Conservation (phyloP, 37 sponge, comb jelly and placozoan species). For the Aplysina aerophoba region DNA sequence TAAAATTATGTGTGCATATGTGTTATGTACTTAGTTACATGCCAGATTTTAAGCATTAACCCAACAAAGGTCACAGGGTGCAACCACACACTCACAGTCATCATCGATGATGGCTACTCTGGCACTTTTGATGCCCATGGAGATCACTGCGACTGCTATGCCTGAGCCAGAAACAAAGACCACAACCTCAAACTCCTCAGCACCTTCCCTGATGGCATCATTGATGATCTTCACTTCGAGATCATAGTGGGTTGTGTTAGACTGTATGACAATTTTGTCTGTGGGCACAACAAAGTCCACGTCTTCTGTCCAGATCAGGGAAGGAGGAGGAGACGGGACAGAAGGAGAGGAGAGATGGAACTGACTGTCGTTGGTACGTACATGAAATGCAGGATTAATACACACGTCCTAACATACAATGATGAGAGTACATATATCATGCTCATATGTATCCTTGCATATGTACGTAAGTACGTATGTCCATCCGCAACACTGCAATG, state of each 20-base stretch:
- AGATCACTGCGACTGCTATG: not conserved
- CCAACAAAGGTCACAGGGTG: no score
- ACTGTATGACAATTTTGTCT: not conserved
- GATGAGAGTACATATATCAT: not conserved
- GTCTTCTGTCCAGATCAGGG: not conserved
- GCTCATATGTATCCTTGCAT: not conserved
- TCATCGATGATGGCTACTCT: conserved; percentile 15
- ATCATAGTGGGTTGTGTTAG: not conserved
- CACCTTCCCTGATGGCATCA: conserved; percentile 1
- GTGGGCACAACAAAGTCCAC: not conserved
- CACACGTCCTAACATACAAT: no score
- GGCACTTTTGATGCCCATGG: not conserved
- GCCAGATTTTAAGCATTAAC: no score
- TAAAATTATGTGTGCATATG: no score
- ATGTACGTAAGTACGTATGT: no score
- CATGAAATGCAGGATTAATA: no score
- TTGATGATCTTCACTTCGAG: conserved; percentile 6
- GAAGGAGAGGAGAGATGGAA: no score
- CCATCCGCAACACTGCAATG: no score
- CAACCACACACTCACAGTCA: conserved; percentile 11
- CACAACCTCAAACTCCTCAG: conserved; percentile 3
- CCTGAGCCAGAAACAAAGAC: not conserved
- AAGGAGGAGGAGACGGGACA: not conserved
- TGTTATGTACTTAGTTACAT: no score
- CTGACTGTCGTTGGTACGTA: no score